Evolutionary conservation across 1,140 invertebrate species (phyloP).

Genomic region (Tetramorium simillimum): DNA sequence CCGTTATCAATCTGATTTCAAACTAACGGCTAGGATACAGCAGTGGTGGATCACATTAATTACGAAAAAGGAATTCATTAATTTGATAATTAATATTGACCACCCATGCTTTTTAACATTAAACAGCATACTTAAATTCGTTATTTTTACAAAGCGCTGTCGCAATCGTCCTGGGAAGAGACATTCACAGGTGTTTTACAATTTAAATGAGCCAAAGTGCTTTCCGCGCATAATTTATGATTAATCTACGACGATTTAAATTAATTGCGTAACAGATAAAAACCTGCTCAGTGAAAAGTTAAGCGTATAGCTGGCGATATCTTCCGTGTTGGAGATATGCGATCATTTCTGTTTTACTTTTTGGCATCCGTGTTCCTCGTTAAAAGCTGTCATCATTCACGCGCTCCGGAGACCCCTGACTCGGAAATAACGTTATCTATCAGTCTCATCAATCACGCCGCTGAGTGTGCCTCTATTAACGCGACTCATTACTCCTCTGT

Average conservation of each 20-base stretch:
- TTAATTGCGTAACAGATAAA: constrained; percentile 23
- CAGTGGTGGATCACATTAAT: neutral
- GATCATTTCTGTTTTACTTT: constrained; percentile 33
- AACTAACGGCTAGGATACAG: neutral
- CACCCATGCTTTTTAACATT: neutral
- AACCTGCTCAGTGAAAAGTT: constrained; percentile 9
- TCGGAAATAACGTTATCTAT: constrained; percentile 56
- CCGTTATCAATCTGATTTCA: neutral
- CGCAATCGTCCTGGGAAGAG: neutral
- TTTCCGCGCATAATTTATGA: constrained; percentile 29
- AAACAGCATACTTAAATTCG: neutral
- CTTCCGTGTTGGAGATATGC: constrained; percentile 15
- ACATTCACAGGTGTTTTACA: constrained; percentile 6
- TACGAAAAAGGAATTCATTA: neutral
- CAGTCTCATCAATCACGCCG: constrained; percentile 43
- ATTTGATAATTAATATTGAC: neutral
- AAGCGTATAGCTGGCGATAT: neutral
- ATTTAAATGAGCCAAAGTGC: constrained; percentile 32
- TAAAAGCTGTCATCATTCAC: constrained; percentile 55
- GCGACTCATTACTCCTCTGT: constrained; percentile 54
- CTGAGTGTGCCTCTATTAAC: constrained; percentile 54
- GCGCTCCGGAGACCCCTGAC: constrained; percentile 53
- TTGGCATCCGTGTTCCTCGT: constrained; percentile 41
- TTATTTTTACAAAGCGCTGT: neutral
- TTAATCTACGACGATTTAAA: constrained; percentile 32